Evolutionary conservation across 1,140 invertebrate species (phyloP).

Genomic region (Cotesia vestalis): DNA sequence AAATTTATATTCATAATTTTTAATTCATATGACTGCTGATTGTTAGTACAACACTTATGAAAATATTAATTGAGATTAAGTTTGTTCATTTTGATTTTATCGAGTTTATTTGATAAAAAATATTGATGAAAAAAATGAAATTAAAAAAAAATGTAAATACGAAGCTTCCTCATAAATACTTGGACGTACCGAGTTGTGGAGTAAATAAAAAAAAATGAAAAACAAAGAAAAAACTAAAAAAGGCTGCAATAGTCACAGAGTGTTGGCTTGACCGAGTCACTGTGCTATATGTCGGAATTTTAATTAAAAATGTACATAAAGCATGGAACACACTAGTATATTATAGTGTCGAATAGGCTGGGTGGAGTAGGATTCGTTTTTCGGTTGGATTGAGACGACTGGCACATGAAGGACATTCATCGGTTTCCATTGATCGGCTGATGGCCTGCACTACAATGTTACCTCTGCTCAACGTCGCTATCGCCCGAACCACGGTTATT

Average conservation of each 20-base stretch:
- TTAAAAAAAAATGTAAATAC: no score
- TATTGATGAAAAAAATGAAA: no score
- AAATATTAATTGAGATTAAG: no score
- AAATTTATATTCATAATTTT: no score
- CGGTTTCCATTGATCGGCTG: slow-evolving; percentile 46
- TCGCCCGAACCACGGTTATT: slow-evolving; percentile 27
- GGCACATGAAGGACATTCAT: slow-evolving; percentile 44
- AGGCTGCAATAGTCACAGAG: slow-evolving; percentile 16
- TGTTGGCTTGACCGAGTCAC: slow-evolving; percentile 14
- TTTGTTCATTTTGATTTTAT: no score
- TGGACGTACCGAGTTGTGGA: no score
- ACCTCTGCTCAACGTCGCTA: not conserved
- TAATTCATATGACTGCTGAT: no score
- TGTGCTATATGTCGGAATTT: slow-evolving; percentile 19
- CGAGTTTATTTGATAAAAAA: no score
- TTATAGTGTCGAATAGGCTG: not conserved
- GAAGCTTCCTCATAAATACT: no score
- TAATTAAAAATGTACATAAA: slow-evolving; percentile 30
- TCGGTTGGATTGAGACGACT: slow-evolving; percentile 41
- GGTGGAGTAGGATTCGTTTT: slow-evolving; percentile 40
- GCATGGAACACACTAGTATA: not conserved
- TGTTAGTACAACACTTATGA: no score
- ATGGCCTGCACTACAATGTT: slow-evolving; percentile 41
- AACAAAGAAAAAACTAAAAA: not conserved
- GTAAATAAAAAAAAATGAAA: slow-evolving; percentile 7